Base-by-base conservation (phyloP, 2,113 vertebrate species). In the Murina feae region DNA sequence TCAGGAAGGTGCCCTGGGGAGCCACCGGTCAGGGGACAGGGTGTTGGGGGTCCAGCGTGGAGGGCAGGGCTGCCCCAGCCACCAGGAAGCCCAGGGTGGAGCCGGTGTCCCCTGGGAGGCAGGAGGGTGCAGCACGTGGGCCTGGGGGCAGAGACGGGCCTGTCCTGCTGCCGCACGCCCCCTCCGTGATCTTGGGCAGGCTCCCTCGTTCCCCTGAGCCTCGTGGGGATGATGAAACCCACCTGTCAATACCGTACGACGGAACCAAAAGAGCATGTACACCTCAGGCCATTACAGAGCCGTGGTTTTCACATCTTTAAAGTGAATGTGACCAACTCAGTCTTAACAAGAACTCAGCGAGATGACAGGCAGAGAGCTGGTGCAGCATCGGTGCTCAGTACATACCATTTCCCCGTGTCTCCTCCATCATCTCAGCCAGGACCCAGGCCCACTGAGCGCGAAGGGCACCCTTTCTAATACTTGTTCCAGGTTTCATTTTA, bases 1-100 rank as follows among this genome's bases (percentile, higher is more conserved):
- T 99, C 63, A 97, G 98, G 71, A 98, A 99, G 98, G 99, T 99
- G 95, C 69, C 21, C 23, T 0, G 44, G 81, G 74, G 3, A 2
- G 83, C 1, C 23, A 3, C 25, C 0, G 7, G 76, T 18, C 0
- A 0, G 21, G 42, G 51, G 32, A 3, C 12, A 1, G n/a, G 60
- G 42, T 0, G 2, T 39, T 69, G 17, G 25, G 44, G 49, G 65
- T 6, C 55, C 42, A 16, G 78, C 6, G 1, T 16, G n/a, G 20
- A 14, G 4, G 39, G 21, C 25, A 2, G 55, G 55, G 51, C 44
- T 66, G 63, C 35, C 6, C 47, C 39, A n/a, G 47, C 25, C 51
- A 1, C 18, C 13, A 23, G 66, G 44, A 20, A 69, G 65, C 37
- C 35, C 32, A 21, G 75, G 20, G 8, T 20, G 1, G 28, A 47